phyloP scores from a whole-genome alignment of 2,113 vertebrate genomes.

The Ciconia boyciana region DNA sequence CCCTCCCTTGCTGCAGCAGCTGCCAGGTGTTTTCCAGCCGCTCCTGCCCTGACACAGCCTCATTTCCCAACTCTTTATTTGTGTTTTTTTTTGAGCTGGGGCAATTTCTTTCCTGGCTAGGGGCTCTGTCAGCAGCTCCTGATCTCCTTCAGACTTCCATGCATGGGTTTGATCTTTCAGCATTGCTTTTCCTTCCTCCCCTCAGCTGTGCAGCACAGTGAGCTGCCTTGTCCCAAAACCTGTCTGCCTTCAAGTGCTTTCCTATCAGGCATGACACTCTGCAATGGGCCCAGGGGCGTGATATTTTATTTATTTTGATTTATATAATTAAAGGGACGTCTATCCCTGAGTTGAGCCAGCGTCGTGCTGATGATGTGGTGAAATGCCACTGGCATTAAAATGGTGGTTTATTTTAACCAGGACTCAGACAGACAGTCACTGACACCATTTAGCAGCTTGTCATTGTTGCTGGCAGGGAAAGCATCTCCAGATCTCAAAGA shows the following conservation, averaged over 20 bases:
- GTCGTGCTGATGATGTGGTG: not conserved
- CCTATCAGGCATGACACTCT: not conserved
- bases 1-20: not conserved
- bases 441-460: not conserved
- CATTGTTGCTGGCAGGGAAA: not conserved
- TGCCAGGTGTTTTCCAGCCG: rapidly evolving
- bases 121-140: not conserved
- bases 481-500: not conserved
- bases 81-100: not conserved
- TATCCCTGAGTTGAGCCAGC: not conserved
- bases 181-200: not conserved
- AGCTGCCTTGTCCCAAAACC: not conserved
- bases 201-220: not conserved
- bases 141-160: not conserved
- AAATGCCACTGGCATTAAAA: not conserved
- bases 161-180: not conserved
- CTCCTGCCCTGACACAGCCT: not conserved
- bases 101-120: not conserved
- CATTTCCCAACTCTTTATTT: not conserved
- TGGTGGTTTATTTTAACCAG: not conserved
- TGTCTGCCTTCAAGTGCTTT: not conserved
- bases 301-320: constrained; percentile 24
- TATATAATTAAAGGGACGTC: not conserved
- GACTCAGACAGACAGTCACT: not conserved
- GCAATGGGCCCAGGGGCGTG: not conserved